These are phyloP conservation scores for Sphecodes monilicornis DNA, from an alignment of 2,888 invertebrate genomes.

Conservation along the genomic window DNA sequence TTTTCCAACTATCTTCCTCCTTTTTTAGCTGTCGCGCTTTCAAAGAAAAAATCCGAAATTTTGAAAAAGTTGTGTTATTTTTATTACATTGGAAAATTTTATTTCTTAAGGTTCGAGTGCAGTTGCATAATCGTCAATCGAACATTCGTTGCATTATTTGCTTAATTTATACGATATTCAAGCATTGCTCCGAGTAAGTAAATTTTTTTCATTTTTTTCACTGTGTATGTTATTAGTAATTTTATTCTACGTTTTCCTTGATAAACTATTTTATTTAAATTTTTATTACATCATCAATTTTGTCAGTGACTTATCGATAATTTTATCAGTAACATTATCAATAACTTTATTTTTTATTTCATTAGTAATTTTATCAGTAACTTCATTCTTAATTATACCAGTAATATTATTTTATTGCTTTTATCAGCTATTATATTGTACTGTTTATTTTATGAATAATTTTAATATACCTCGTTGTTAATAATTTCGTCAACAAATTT, in stretches of 20 bases:
- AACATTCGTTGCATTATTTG: background rate
- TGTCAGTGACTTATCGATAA: too few relatives aligned
- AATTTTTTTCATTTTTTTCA: background rate
- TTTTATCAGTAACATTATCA: background rate
- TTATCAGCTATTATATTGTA: too few relatives aligned
- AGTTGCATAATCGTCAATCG: background rate
- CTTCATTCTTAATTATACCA: too few relatives aligned
- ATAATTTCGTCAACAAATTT: background rate
- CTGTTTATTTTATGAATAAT: background rate
- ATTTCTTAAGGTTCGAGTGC: background rate
- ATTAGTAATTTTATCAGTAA: background rate
- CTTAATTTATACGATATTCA: background rate
- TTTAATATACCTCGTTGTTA: background rate
- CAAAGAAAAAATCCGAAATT: background rate
- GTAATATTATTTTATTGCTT: too few relatives aligned
- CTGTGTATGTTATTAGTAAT: background rate
- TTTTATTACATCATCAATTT: background rate
- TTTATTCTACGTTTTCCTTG: background rate
- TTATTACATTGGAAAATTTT: background rate
- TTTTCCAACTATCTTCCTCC: background rate
- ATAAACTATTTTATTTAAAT: background rate
- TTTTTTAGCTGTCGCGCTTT: background rate
- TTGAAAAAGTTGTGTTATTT: background rate
- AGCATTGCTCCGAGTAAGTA: background rate
- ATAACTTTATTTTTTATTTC: background rate